Evolutionary conservation across 2,888 invertebrate genomes (phyloP).

Genomic region (Troglohyphantes excavatus): DNA sequence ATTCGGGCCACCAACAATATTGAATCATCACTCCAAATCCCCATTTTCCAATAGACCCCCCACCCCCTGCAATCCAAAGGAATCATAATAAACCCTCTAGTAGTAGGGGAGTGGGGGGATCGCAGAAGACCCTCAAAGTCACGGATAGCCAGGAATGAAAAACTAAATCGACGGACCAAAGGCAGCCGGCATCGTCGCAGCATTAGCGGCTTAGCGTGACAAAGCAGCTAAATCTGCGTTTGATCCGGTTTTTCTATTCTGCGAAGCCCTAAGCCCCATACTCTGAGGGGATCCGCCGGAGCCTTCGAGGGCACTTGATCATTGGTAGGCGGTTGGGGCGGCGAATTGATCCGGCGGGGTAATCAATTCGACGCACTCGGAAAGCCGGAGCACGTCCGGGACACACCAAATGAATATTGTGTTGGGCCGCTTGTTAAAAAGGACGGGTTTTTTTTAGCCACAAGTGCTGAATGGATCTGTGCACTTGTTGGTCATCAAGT

Average conservation of each 20-base stretch:
- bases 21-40: constrained; percentile 18
- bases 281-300: background rate
- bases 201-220: constrained; percentile 72
- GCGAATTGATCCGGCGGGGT: constrained; percentile 49
- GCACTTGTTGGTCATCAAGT: constrained; percentile 1
- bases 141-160: background rate
- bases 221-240: constrained; percentile 66
- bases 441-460: background rate
- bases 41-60: background rate
- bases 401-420: constrained; percentile 47
- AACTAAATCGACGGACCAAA: background rate
- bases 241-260: constrained; percentile 59
- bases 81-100: constrained; percentile 35
- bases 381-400: constrained; percentile 45
- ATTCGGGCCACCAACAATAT: constrained; percentile 12
- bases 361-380: constrained; percentile 40
- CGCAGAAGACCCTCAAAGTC: constrained; percentile 17
- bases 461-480: background rate
- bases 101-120: background rate
- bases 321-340: constrained; percentile 54
- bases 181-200: constrained; percentile 41
- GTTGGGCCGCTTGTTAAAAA: constrained; percentile 18
- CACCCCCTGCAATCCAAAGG: background rate
- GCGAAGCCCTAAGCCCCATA: constrained; percentile 31
- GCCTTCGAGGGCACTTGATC: constrained; percentile 49